A percentile compares a stretch with the other conserved stretches of the same genome.
Conservation (phyloP, 2,113 vertebrate genomes). For the Chaetodon auriga region DNA sequence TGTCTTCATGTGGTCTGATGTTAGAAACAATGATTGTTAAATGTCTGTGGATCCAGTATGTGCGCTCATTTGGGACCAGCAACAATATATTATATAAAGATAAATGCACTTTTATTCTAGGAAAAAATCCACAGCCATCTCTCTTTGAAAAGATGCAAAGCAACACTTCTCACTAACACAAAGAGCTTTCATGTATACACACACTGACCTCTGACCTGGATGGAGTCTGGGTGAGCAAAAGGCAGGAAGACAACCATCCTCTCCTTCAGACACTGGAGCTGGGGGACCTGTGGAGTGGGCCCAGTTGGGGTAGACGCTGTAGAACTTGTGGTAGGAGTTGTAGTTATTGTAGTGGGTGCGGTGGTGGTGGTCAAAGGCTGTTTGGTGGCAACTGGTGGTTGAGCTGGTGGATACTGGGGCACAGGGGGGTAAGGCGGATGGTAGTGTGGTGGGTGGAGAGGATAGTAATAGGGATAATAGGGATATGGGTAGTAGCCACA, state of each 20-base stretch:
- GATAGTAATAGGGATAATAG: slow-evolving; percentile 27
- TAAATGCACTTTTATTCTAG: neutral
- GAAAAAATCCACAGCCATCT: too few species aligned
- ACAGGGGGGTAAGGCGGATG: neutral
- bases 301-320: neutral
- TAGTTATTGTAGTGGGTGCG: neutral
- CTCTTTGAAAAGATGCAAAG: neutral
- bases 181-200: neutral
- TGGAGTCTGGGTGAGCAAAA: slow-evolving; percentile 71
- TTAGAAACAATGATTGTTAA: slow-evolving; percentile 27
- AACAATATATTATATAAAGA: neutral
- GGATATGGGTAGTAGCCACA: slow-evolving; percentile 46
- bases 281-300: slow-evolving; percentile 19
- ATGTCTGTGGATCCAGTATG: neutral
- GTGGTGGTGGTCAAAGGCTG: neutral
- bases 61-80: neutral
- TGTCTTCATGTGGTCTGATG: slow-evolving; percentile 59
- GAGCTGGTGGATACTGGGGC: slow-evolving; percentile 20
- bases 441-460: slow-evolving; percentile 11
- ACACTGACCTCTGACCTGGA: slow-evolving; percentile 82
- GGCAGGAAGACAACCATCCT: slow-evolving; percentile 71
- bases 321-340: slow-evolving; percentile 1
- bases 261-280: slow-evolving; percentile 62
- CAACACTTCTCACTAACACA: neutral
- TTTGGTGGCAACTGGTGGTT: neutral